Percentiles rank a stretch among this genome's conserved stretches.
Conservation (phyloP, 2,797 vertebrate species). For the Dendrocincla tyrannina region DNA sequence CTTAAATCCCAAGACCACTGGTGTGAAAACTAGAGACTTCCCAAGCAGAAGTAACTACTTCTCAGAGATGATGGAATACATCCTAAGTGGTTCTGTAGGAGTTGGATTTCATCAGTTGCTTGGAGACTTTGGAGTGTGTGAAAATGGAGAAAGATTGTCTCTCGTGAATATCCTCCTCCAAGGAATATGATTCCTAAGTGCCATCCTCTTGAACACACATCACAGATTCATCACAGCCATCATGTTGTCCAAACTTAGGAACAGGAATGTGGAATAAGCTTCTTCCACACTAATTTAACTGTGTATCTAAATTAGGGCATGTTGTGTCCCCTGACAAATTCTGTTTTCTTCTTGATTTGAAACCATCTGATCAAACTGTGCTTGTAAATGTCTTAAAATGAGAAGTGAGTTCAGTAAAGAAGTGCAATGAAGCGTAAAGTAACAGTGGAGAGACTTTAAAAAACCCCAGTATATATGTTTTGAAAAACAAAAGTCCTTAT, state of each 20-base stretch:
- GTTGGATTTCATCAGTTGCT: background rate
- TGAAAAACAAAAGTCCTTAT: background rate
- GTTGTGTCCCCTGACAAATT: background rate
- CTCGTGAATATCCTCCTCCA: background rate
- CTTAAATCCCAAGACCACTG: background rate
- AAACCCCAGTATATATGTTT: background rate
- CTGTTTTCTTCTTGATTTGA: background rate
- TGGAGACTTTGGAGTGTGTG: background rate
- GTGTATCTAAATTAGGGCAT: background rate
- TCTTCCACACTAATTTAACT: background rate
- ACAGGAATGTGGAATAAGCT: background rate
- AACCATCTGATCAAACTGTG: background rate
- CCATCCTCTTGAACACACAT: background rate
- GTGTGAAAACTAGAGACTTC: background rate
- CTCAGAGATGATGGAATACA: background rate
- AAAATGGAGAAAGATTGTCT: background rate
- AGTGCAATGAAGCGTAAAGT: background rate
- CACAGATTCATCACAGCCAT: background rate
- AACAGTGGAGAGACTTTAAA: background rate
- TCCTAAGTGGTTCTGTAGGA: background rate
- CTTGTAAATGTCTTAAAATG: background rate
- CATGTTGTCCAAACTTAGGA: rapidly evolving
- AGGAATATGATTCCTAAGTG: background rate
- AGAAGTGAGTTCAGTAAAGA: background rate
- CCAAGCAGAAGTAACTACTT: background rate